phyloP scores from a whole-genome alignment of 2,113 vertebrate species.

The Platycercus adscitus region DNA sequence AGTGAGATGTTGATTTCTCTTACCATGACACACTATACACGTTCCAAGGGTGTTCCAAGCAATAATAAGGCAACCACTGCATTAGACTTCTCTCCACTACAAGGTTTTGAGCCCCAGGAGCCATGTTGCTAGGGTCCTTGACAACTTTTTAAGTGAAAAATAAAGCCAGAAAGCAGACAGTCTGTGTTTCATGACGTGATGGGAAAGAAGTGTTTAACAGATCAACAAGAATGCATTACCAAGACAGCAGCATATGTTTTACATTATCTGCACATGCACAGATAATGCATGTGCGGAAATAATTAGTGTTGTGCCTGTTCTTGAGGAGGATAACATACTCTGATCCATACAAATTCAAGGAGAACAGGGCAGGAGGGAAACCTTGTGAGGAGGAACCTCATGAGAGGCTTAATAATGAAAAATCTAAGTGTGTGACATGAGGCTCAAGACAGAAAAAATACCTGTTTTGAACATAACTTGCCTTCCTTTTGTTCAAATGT shows the following conservation, averaged over 20 bases:
- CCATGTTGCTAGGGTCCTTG: neutral
- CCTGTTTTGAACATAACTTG: neutral
- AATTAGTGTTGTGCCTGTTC: neutral
- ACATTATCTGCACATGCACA: neutral
- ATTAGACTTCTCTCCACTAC: neutral
- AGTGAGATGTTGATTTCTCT: neutral
- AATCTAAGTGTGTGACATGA: neutral
- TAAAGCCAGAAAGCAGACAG: conserved; percentile 22
- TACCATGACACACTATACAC: neutral
- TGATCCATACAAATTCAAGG: neutral
- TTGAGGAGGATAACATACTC: neutral
- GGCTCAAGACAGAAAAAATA: neutral
- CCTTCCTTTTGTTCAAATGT: neutral
- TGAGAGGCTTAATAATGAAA: neutral
- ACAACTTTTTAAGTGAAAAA: conserved; percentile 25
- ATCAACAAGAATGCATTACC: conserved; percentile 35
- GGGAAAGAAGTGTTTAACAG: conserved; percentile 47
- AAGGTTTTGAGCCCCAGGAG: conserved; percentile 2
- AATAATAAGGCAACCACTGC: neutral
- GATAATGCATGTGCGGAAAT: conserved; percentile 22
- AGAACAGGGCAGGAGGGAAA: neutral
- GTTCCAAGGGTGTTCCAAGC: neutral
- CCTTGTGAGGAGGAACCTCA: neutral
- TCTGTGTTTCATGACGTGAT: conserved; percentile 13
- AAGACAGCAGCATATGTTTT: conserved; percentile 41